Conservation (phyloP, 2,888 invertebrate genomes). For the Pterobdella sp. region DNA sequence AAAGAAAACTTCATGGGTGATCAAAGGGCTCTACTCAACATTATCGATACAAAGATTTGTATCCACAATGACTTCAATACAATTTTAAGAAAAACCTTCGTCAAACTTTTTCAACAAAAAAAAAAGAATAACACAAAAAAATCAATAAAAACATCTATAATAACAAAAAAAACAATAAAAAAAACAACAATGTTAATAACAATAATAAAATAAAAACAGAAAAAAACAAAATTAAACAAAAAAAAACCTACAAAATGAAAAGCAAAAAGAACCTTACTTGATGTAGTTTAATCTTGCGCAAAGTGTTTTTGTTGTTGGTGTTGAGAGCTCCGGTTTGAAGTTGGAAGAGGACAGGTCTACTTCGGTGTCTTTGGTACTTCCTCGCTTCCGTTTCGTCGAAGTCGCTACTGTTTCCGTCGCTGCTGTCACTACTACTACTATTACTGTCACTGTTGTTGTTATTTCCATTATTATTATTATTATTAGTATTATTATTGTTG, state of each 20-base stretch:
- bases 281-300: constrained; percentile 85
- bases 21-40: too few relatives aligned
- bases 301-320: constrained; percentile 67
- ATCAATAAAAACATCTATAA: too few relatives aligned
- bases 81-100: too few relatives aligned
- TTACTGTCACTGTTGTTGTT: constrained; percentile 4
- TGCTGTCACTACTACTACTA: constrained; percentile 3
- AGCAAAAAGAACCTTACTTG: constrained; percentile 63
- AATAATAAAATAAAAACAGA: background rate
- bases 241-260: background rate
- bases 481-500: background rate
- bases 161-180: too few relatives aligned
- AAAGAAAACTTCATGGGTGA: too few relatives aligned
- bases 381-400: constrained; percentile 47
- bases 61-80: too few relatives aligned
- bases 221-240: background rate
- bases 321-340: constrained; percentile 85
- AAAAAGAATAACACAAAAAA: too few relatives aligned
- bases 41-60: too few relatives aligned
- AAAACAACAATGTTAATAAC: too few relatives aligned
- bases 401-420: constrained; percentile 5
- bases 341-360: constrained; percentile 89
- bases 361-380: constrained; percentile 79
- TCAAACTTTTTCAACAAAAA: too few relatives aligned
- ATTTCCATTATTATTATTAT: background rate